Evolutionary conservation across 2,113 vertebrate species (phyloP), one percentile per base, ranked within the genome.

Genomic region (Patagioenas fasciata): DNA sequence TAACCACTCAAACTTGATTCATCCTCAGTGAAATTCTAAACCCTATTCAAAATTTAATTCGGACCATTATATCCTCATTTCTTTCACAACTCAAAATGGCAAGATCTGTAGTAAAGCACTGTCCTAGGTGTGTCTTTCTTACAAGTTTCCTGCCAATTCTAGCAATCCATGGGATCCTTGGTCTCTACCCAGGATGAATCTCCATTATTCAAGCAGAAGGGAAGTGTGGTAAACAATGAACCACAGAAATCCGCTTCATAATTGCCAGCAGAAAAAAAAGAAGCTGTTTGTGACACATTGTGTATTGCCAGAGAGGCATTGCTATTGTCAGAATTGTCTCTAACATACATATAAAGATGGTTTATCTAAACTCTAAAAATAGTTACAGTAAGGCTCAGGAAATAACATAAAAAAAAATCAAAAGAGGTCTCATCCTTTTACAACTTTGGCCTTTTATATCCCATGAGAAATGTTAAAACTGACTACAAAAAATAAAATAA

Each of bases 151-250:
- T 89, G 61, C 80, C 79, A 83, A 77, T 81, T 7, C 23, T 47
- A 90, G 36, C 65, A 31, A 57, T 56, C 70, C 61, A 88, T 57
- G 74, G 51, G 23, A 53, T 82, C 74, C 74, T 77, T 67, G 57
- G 48, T 58, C 15, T 78, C 64, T 75, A 47, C 34, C 84, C 65
- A 53, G 28, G 38, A 82, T 81, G 54, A 47, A 11, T 47, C 19
- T 57, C 64, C 54, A 80, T 85, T 60, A 78, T 70, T 84, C 62
- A 93, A 38, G 91, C 56, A 28, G 85, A 93, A 95, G 83, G 62
- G 38, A 94, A 91, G 61, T 48, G 6, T 74, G 75, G 75, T 44
- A 93, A 96, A 93, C 57, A 95, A 40, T 31, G 66, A 89, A 92
- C 9, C 8, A 56, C 24, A 75, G 24, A 84, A 78, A 87, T 24